A percentile compares a stretch with the other conserved stretches of the same genome.
These are phyloP conservation scores for Trichonephila clavipes DNA, from an alignment of 1,140 invertebrate species.

Conservation along the genomic window DNA sequence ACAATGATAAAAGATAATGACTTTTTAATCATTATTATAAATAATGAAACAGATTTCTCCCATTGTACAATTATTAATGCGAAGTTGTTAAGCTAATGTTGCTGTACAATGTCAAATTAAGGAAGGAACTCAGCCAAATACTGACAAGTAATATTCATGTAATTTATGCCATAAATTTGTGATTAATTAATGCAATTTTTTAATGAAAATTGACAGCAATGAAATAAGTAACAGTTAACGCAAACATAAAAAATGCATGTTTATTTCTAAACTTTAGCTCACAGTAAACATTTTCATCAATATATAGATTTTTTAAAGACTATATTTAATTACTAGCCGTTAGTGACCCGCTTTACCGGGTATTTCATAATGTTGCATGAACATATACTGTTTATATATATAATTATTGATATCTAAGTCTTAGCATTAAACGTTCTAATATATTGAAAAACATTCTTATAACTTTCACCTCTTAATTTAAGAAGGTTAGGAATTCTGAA, in stretches of 20 bases:
- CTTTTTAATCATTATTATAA: conserved; percentile 43
- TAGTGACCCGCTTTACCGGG: no score
- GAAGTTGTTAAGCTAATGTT: background rate
- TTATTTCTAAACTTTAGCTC: background rate
- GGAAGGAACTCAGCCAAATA: no score
- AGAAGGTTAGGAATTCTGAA: no score
- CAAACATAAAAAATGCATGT: background rate
- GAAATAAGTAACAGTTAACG: background rate
- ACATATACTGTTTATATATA: no score
- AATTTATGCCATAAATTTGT: background rate
- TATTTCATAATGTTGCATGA: no score
- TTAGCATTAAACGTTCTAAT: no score
- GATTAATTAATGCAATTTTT: background rate
- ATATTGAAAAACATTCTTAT: no score
- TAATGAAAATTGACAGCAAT: background rate
- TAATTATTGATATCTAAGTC: no score
- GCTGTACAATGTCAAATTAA: no score
- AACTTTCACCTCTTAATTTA: no score
- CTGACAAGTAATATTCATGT: background rate
- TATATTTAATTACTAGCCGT: background rate
- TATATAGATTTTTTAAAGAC: background rate
- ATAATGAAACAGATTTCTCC: conserved; percentile 16
- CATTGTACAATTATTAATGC: background rate
- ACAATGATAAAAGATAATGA: conserved; percentile 46
- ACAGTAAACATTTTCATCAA: no score